These are phyloP conservation scores for Schizothorax lantsangensis DNA, from an alignment of 2,797 vertebrate species.

Conservation along the genomic window DNA sequence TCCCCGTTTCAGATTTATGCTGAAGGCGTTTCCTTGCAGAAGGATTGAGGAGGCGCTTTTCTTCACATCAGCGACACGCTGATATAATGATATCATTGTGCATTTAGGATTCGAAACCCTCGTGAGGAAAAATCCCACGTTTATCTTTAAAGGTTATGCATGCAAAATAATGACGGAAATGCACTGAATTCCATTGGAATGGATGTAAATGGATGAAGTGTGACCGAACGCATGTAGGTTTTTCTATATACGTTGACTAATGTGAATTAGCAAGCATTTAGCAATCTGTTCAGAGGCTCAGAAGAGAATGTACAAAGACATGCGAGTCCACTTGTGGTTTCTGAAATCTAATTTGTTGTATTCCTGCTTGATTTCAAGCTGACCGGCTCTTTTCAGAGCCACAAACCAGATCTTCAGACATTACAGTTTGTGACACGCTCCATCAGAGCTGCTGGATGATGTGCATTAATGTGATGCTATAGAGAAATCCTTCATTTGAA, in stretches of 20 bases:
- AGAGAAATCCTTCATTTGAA: not conserved
- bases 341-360: not conserved
- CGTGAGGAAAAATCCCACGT: not conserved
- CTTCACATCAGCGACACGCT: not conserved
- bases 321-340: not conserved
- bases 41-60: not conserved
- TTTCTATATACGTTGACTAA: not conserved
- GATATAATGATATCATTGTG: constrained; percentile 21
- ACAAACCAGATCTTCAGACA: not conserved
- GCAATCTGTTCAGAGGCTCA: not conserved
- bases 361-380: not conserved
- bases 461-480: not conserved
- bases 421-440: not conserved
- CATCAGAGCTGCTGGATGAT: not conserved
- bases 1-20: constrained; percentile 13
- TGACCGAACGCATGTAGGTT: not conserved
- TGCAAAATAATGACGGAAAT: not conserved
- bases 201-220: not conserved
- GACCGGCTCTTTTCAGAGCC: not conserved
- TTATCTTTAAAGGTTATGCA: not conserved
- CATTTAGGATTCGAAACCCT: not conserved
- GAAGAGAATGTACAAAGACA: not conserved
- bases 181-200: not conserved
- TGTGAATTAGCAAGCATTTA: too few relatives aligned
- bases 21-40: constrained; percentile 10